Percentiles rank a stretch among this genome's conserved stretches.
phyloP scores from a whole-genome alignment of 2,797 vertebrate species.

The Sardinella longiceps region DNA sequence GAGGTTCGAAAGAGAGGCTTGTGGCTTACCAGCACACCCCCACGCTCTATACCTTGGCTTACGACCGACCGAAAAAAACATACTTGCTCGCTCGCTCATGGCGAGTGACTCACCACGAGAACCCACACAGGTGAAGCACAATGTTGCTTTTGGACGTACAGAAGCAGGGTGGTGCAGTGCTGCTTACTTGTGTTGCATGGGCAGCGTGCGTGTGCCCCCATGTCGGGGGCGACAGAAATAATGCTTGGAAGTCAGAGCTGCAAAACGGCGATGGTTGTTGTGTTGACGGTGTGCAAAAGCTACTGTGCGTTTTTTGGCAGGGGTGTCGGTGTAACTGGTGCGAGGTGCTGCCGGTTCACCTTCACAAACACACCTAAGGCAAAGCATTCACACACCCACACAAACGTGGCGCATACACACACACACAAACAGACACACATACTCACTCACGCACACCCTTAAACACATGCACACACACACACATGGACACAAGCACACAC shows the following conservation, averaged over 20 bases:
- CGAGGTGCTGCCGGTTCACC: background rate
- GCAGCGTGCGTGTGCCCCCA: background rate
- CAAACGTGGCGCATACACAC: slow-evolving; percentile 31
- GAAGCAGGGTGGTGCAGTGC: background rate
- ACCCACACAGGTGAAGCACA: background rate
- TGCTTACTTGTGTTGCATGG: background rate
- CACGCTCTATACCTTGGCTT: background rate
- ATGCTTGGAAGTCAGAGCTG: background rate
- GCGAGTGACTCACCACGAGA: background rate
- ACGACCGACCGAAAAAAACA: background rate
- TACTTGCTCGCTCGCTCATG: background rate
- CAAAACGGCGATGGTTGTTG: background rate
- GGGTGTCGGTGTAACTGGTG: slow-evolving; percentile 30
- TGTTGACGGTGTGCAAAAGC: slow-evolving; percentile 12
- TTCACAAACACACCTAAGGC: background rate
- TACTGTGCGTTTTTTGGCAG: slow-evolving; percentile 26
- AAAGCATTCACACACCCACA: slow-evolving; percentile 22
- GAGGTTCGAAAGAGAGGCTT: background rate
- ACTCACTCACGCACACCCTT: slow-evolving; percentile 34
- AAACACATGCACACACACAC: background rate
- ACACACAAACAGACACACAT: slow-evolving; percentile 36
- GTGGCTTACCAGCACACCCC: background rate
- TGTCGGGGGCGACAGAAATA: background rate
- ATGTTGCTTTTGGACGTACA: background rate
- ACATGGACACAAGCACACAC: background rate